Evolutionary conservation across 2,113 vertebrate genomes (phyloP), one percentile per base, ranked within the genome.

Genomic region (Zingel zingel): DNA sequence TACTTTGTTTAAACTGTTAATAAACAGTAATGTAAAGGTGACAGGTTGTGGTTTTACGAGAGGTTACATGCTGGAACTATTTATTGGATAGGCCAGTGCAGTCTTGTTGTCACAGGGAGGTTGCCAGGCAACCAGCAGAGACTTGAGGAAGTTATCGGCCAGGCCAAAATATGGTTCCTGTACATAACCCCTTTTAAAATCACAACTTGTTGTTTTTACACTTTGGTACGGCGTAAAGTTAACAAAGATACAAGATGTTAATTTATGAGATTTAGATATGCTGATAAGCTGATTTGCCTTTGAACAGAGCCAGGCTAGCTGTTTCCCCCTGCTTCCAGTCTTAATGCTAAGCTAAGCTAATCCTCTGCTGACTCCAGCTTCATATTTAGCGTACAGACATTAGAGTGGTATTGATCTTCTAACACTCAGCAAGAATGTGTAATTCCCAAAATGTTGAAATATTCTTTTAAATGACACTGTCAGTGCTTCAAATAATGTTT

Each of bases 1-100:
- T 67, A 9, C n/a, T 45, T 30, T 3, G n/a, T 65, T 72, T 23
- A 23, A 61, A 62, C 13, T 30, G 7, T 21, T 54, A 47, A 53
- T 23, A 64, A 79, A 54, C 58, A 64, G 47, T 16, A 27, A 79
- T 53, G 23, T 69, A 75, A 62, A 75, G 25, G 59, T 51, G 54
- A 67, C 45, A 59, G 54, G 62, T 66, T 66, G 62, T 69, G 33
- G 21, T 33, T n/a, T 69, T 47, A 16, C 9, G 16, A 16, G 53
- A 48, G 47, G 13, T 39, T 53, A 53, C 1, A 3, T 51, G 66
- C 27, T 61, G 54, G 16, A 78, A 61, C n/a, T 50, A 18, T 33
- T 79, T 71, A 48, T 27, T 71, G 50, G 15, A 48, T 23, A 8
- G 11, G 21, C 48, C 33, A 6, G 48, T 23, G 33, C 36, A 54